Conservation (phyloP, 2,797 vertebrate species). For the Xiphorhynchus erythropygius region DNA sequence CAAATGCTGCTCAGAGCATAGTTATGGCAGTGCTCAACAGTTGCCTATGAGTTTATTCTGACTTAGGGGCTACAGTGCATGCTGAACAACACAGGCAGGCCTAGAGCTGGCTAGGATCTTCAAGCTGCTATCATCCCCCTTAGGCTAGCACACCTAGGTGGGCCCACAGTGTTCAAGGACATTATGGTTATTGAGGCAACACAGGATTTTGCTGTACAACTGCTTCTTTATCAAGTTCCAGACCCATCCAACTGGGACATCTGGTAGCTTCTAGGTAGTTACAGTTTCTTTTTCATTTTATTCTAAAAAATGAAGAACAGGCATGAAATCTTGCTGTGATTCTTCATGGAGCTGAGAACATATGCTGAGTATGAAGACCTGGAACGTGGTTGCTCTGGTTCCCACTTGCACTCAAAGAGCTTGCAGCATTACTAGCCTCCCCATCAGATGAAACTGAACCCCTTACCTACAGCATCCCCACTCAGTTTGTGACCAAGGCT, state of each 20-base stretch:
- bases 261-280: not conserved
- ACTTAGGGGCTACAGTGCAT: not conserved
- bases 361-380: not conserved
- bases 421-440: constrained; percentile 52
- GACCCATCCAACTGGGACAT: not conserved
- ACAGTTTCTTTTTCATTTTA: not conserved
- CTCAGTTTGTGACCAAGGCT: constrained; percentile 57
- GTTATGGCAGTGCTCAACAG: not conserved
- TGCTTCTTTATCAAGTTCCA: not conserved
- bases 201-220: not conserved
- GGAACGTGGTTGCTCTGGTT: not conserved
- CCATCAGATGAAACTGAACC: constrained; percentile 29
- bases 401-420: constrained; percentile 54
- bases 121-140: not conserved
- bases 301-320: not conserved
- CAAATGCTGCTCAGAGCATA: not conserved
- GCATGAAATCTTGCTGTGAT: not conserved
- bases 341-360: not conserved
- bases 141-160: not conserved
- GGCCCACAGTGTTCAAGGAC: not conserved
- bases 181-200: not conserved
- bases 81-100: not conserved
- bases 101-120: not conserved
- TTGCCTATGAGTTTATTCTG: not conserved
- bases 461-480: constrained; percentile 62